These are phyloP conservation scores for Mystacornis crossleyi DNA, from an alignment of 2,113 vertebrate species.

Conservation along the genomic window DNA sequence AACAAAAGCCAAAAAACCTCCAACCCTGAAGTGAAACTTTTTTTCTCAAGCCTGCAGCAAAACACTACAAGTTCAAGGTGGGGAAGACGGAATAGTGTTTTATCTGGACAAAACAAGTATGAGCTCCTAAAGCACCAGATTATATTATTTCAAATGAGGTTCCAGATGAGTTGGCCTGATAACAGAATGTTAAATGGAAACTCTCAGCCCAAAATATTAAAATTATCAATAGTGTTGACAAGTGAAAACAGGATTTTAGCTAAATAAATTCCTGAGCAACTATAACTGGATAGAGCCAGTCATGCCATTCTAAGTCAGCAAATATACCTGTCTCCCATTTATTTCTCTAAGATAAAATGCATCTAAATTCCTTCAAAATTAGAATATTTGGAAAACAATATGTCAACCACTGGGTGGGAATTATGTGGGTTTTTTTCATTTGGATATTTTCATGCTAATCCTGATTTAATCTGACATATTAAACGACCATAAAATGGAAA, in stretches of 20 bases:
- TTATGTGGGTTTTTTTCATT: rapidly evolving
- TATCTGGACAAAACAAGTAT: neutral
- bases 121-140: rapidly evolving
- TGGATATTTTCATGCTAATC: neutral
- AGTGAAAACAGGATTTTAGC: neutral
- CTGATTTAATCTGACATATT: neutral
- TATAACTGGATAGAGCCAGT: neutral
- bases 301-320: neutral
- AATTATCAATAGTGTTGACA: neutral
- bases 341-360: neutral
- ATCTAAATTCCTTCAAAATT: neutral
- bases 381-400: neutral
- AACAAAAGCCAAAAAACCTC: rapidly evolving
- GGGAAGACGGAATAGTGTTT: neutral
- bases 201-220: neutral
- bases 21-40: neutral
- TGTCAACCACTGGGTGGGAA: neutral
- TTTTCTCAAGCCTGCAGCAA: neutral
- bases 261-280: neutral
- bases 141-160: neutral
- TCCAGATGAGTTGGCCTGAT: neutral
- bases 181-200: neutral
- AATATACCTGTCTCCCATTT: neutral
- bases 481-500: neutral
- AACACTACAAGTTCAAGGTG: neutral